Conservation (phyloP, 2,797 vertebrate genomes). For the Enteromius unitaeniatus region DNA sequence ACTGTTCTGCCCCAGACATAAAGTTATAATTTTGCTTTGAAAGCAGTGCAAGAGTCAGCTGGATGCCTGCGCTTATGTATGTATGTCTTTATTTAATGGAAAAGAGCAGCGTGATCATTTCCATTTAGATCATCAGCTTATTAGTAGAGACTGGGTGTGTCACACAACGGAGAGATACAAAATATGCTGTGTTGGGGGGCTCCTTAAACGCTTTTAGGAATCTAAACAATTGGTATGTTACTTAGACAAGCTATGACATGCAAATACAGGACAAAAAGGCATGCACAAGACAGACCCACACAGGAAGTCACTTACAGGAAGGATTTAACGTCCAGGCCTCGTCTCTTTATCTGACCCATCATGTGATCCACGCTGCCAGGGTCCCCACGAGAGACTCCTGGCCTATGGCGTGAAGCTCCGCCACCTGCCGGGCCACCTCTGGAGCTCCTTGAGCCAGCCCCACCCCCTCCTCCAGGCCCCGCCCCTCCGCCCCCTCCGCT, state of each 20-base stretch:
- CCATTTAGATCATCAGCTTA: not conserved
- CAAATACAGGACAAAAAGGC: not conserved
- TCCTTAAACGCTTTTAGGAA: not conserved
- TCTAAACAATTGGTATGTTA: not conserved
- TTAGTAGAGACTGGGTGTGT: not conserved
- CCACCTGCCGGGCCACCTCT: slow-evolving; percentile 80
- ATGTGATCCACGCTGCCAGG: slow-evolving; percentile 98
- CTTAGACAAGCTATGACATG: not conserved
- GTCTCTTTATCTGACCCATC: slow-evolving; percentile 97
- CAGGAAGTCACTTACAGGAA: slow-evolving; percentile 91
- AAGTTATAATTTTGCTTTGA: not conserved
- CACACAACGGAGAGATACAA: not conserved
- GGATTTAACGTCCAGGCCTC: slow-evolving; percentile 97
- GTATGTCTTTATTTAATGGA: not conserved
- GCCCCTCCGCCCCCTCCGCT: slow-evolving; percentile 76
- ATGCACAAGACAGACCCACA: slow-evolving; percentile 42
- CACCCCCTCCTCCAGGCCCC: slow-evolving; percentile 80
- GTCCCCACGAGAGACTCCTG: slow-evolving; percentile 82
- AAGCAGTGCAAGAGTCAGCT: too few species aligned
- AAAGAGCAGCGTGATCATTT: slow-evolving; percentile 1
- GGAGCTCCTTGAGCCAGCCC: slow-evolving; percentile 73
- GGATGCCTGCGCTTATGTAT: not conserved
- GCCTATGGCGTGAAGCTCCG: slow-evolving; percentile 83
- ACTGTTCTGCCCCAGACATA: not conserved
- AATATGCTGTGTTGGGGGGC: not conserved